Conservation (phyloP, 2,113 vertebrate species). For the Rhinopomastus cyanomelas region DNA sequence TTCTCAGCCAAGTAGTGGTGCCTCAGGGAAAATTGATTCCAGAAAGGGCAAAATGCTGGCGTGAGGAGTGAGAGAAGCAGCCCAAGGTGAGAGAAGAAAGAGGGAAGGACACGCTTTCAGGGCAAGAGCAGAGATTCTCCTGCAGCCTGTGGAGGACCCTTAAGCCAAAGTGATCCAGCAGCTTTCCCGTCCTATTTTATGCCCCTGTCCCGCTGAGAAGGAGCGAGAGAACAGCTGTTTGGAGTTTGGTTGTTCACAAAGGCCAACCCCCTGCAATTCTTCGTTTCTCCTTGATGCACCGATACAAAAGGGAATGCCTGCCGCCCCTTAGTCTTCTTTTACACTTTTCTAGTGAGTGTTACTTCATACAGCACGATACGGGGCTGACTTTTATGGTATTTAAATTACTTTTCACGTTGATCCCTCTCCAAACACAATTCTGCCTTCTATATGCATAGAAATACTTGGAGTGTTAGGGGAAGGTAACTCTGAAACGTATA, state of each 20-base stretch:
- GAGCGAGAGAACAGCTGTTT: neutral
- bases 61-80: neutral
- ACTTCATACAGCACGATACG: neutral
- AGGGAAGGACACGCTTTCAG: neutral
- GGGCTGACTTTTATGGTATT: neutral
- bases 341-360: neutral
- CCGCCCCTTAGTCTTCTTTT: neutral
- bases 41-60: neutral
- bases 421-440: neutral
- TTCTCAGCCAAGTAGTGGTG: neutral
- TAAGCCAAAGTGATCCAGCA: neutral
- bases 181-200: neutral
- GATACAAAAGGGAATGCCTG: neutral
- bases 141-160: neutral
- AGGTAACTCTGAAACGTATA: neutral
- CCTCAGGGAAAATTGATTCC: neutral
- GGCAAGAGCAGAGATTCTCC: neutral
- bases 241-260: neutral
- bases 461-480: neutral
- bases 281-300: neutral
- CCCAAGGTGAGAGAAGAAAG: neutral
- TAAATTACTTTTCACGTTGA: neutral
- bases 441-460: neutral
- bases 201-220: accelerated
- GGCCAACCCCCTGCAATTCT: neutral